Evolutionary conservation across 2,888 invertebrate species (phyloP).

Genomic region (Iselma pallidipennis): DNA sequence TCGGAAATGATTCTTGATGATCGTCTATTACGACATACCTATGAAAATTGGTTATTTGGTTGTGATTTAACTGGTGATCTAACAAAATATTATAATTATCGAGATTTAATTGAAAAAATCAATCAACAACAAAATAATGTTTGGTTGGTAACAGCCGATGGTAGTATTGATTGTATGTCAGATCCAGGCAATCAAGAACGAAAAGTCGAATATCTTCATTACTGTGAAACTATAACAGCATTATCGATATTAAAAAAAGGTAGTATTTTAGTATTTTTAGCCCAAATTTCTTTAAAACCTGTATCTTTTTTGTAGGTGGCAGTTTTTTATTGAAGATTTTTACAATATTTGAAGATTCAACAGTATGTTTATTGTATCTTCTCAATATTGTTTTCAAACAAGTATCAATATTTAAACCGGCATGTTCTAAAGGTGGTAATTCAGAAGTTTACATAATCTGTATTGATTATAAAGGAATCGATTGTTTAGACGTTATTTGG

Average conservation of each 20-base stretch:
- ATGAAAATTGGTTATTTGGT: conserved; percentile 86
- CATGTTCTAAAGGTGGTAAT: conserved; percentile 92
- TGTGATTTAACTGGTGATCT: conserved; percentile 85
- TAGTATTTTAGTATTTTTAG: conserved; percentile 11
- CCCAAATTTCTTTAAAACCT: background rate
- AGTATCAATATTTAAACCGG: conserved; percentile 83
- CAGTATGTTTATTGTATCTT: conserved; percentile 78
- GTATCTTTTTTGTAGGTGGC: conserved; percentile 70
- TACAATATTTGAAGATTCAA: conserved; percentile 84
- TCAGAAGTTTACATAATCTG: conserved; percentile 91
- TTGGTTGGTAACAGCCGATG: conserved; percentile 86
- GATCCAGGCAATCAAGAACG: conserved; percentile 87
- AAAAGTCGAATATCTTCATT: conserved; percentile 76
- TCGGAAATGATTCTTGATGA: conserved; percentile 80
- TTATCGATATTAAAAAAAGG: conserved; percentile 66
- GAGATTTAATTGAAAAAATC: conserved; percentile 62
- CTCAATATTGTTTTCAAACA: conserved; percentile 74
- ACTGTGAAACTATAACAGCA: conserved; percentile 81
- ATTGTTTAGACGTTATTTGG: conserved; percentile 40
- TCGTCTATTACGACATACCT: conserved; percentile 76
- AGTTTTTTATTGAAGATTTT: conserved; percentile 87
- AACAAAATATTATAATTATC: conserved; percentile 70
- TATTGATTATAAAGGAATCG: conserved; percentile 61
- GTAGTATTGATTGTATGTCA: conserved; percentile 86
- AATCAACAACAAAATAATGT: conserved; percentile 42